phyloP scores from a whole-genome alignment of 2,797 vertebrate genomes.

The Phalloptychus januarius region DNA sequence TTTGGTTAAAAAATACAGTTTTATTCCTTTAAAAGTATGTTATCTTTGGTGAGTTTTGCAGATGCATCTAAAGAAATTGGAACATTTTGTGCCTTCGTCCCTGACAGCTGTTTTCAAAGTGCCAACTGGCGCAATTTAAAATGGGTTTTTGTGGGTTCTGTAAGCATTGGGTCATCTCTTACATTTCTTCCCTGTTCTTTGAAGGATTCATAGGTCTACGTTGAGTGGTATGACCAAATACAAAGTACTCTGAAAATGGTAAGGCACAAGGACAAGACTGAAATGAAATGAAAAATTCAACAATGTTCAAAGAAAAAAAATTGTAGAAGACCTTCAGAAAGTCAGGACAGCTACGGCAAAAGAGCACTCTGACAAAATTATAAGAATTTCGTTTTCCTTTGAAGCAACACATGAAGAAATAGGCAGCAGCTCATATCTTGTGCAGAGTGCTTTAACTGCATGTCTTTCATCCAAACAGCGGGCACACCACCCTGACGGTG shows the following conservation, averaged over 20 bases:
- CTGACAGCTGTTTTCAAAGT: neutral
- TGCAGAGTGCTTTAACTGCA: neutral
- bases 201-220: neutral
- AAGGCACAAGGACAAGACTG: slow-evolving; percentile 5
- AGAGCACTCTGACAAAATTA: slow-evolving; percentile 5
- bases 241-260: neutral
- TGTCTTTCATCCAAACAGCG: slow-evolving; percentile 73
- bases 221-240: slow-evolving; percentile 2
- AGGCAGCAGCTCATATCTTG: neutral
- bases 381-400: neutral
- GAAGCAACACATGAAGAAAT: slow-evolving; percentile 7
- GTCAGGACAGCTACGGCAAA: neutral
- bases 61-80: neutral
- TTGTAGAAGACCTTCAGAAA: neutral
- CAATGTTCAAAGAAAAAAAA: slow-evolving; percentile 12
- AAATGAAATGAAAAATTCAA: slow-evolving; percentile 7
- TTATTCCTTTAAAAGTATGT: neutral
- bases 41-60: neutral
- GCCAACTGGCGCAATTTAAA: neutral
- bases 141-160: neutral
- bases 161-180: neutral
- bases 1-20: neutral
- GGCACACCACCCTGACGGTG: slow-evolving; percentile 91
- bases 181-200: neutral
- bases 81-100: neutral